phyloP scores from a whole-genome alignment of 1,140 invertebrate species.

The Lordiphosa collinella region DNA sequence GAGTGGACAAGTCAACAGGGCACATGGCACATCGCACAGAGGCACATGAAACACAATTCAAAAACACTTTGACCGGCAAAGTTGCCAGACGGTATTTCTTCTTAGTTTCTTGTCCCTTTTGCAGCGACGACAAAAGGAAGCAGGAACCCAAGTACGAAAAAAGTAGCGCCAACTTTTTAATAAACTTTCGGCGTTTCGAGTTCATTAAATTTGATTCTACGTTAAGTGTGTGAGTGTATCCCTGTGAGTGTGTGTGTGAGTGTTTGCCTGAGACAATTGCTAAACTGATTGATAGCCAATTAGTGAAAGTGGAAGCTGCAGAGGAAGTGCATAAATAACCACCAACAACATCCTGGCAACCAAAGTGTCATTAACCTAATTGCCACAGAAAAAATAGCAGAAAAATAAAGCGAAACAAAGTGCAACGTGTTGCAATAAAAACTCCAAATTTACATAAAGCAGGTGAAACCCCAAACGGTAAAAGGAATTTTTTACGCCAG shows the following conservation, averaged over 20 bases:
- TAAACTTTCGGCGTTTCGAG: constrained; percentile 53
- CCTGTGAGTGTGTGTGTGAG: background rate
- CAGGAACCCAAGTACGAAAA: constrained; percentile 2
- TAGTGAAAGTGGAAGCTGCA: constrained; percentile 53
- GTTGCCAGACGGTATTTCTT: constrained; percentile 77
- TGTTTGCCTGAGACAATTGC: constrained; percentile 39
- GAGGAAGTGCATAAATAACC: constrained; percentile 49
- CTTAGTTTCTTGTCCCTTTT: constrained; percentile 35
- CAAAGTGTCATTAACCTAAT: constrained; percentile 74
- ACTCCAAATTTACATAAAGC: constrained; percentile 63
- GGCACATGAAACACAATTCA: constrained; percentile 76
- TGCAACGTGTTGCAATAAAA: constrained; percentile 77
- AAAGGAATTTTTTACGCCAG: constrained; percentile 1
- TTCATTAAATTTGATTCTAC: constrained; percentile 70
- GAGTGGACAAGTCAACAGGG: constrained; percentile 57
- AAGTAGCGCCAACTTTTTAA: constrained; percentile 61
- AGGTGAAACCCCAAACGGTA: constrained; percentile 43
- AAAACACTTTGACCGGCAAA: constrained; percentile 78
- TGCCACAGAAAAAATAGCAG: constrained; percentile 45
- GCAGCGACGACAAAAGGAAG: constrained; percentile 39
- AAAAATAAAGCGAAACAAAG: constrained; percentile 26
- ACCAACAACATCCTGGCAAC: constrained; percentile 40
- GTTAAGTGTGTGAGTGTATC: constrained; percentile 44
- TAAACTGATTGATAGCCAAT: constrained; percentile 65
- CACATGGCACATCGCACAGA: constrained; percentile 17